phyloP scores from a whole-genome alignment of 2,888 invertebrate genomes.

The Tetragonula carbonaria region DNA sequence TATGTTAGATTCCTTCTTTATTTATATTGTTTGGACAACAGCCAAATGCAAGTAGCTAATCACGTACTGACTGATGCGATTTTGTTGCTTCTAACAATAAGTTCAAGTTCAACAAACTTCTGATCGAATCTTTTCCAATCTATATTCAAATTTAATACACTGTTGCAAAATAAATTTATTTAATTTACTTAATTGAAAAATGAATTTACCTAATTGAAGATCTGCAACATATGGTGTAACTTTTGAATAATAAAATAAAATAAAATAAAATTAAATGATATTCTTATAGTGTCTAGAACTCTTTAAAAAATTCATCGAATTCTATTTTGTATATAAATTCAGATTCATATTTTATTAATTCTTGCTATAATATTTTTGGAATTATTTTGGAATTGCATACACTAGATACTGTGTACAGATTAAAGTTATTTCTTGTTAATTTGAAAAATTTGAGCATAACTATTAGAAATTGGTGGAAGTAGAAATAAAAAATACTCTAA shows the following conservation, averaged over 20 bases:
- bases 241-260: background rate
- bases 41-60: constrained; percentile 52
- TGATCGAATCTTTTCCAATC: constrained; percentile 9
- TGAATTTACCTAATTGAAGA: background rate
- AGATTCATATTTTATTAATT: background rate
- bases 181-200: background rate
- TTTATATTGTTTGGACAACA: constrained; percentile 49
- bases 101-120: constrained; percentile 65
- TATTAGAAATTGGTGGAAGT: too few relatives aligned
- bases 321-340: background rate
- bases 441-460: too few relatives aligned
- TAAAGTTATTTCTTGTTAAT: too few relatives aligned
- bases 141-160: background rate
- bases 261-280: background rate
- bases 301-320: background rate
- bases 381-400: too few relatives aligned
- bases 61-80: constrained; percentile 34
- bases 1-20: constrained; percentile 42
- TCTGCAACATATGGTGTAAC: background rate
- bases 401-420: too few relatives aligned
- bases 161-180: background rate
- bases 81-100: constrained; percentile 14
- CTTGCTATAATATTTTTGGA: too few relatives aligned
- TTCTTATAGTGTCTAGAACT: background rate
- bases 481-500: too few relatives aligned